A percentile compares a stretch with the other conserved stretches of the same genome.
Conservation (phyloP, 2,797 vertebrate genomes). For the Psittacula derbiana region DNA sequence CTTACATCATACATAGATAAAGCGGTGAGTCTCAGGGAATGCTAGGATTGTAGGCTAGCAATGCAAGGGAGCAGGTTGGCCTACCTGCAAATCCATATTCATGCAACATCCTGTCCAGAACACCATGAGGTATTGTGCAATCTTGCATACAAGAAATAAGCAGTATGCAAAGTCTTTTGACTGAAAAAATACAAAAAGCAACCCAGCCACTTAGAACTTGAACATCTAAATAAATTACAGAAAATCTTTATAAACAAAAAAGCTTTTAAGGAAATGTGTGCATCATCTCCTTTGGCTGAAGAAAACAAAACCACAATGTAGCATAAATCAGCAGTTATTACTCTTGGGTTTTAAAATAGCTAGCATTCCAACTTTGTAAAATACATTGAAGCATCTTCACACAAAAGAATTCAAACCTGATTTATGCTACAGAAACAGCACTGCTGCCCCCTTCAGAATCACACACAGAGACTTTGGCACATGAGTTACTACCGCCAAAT, state of each 20-base stretch:
- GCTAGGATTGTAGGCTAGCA: neutral
- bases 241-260: constrained; percentile 7
- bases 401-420: neutral
- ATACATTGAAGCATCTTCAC: neutral
- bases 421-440: neutral
- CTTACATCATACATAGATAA: neutral
- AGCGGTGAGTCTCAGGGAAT: neutral
- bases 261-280: neutral
- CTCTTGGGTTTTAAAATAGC: neutral
- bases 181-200: neutral
- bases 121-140: rapidly evolving
- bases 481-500: neutral
- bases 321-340: neutral
- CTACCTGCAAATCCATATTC: neutral
- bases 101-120: neutral
- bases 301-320: neutral
- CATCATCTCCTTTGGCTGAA: neutral
- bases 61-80: neutral
- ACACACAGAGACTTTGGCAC: neutral
- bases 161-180: neutral
- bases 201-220: neutral
- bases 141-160: neutral
- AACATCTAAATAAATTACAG: neutral
- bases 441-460: neutral
- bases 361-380: neutral